Evolutionary conservation across 2,888 invertebrate genomes (phyloP), one percentile per base, ranked within the genome.

Genomic region (Cynaeus angustus): DNA sequence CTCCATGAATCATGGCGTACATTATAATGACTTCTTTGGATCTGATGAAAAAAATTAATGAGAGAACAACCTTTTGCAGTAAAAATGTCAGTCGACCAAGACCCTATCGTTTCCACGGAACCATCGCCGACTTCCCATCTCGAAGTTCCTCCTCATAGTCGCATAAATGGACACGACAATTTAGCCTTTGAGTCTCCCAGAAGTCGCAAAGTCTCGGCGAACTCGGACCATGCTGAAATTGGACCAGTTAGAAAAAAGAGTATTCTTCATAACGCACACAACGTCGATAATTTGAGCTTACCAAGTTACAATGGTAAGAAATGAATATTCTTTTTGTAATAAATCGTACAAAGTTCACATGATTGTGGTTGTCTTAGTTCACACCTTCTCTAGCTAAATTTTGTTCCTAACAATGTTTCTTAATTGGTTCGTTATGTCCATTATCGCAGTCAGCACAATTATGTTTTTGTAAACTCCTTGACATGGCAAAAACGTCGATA

Each of bases 241-340:
- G 92, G 92, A 67, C 92, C 92, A 12, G 89, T 90, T 67, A 87
- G 92, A 77, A 89, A 91, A 74, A 92, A 92, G 82, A 92, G 92
- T 82, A 92, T 92, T 79, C 86, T 92, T 61, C 89, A 92, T 81
- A 90, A 91, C 46, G 61, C 72, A 14, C 72, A 73, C 46, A 66
- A 65, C 5, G 67, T 66, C 7, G 78, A 79, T 52, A 77, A 71
- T 59, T 37, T 50, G 12, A 72, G 68, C 52, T 16, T 72, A 2
- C 55, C 70, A 10, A 74, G 74, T 50, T 58, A 62, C 33, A 70
- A 65, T 66, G 74, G 75, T 73, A 67, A 65, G 16, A 45, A 16
- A 33, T 33, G 33, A 21, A 33, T 7, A n/a, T n/a, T 2, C 2
- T 28, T 28, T 28, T 33, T 33, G 33, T n/a, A 33, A 33, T 33